phyloP scores from a whole-genome alignment of 2,797 vertebrate species.

The Phrynocephalus forsythii region DNA sequence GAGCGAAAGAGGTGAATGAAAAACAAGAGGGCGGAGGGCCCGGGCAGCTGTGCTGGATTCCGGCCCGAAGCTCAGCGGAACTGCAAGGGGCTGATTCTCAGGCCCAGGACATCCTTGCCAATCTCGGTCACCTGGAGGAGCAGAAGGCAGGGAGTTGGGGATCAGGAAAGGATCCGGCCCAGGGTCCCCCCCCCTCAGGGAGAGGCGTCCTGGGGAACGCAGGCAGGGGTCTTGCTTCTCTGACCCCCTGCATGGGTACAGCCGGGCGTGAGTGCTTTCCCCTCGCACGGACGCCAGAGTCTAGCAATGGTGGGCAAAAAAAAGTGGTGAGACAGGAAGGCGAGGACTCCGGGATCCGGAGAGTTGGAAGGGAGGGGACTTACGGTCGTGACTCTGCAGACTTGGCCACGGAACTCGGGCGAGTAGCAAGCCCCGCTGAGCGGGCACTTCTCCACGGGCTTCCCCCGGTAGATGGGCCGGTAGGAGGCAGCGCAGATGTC shows the following conservation, averaged over 20 bases:
- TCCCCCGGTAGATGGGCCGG: slow-evolving; percentile 93
- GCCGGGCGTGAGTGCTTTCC: no score
- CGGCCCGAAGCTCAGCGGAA: slow-evolving; percentile 83
- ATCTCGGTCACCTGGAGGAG: slow-evolving; percentile 90
- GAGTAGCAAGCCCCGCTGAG: slow-evolving; percentile 96
- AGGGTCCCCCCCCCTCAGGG: no score
- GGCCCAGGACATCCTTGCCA: slow-evolving; percentile 94
- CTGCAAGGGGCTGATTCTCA: slow-evolving; percentile 95
- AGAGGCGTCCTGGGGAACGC: no score
- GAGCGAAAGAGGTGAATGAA: neutral
- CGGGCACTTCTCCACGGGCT: slow-evolving; percentile 93
- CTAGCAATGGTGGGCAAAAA: no score
- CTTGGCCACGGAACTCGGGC: slow-evolving; percentile 92
- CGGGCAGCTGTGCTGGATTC: no score
- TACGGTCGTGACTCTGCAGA: slow-evolving; percentile 93
- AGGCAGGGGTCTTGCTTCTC: no score
- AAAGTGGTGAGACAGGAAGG: no score
- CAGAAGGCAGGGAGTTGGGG: slow-evolving; percentile 40
- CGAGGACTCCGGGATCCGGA: neutral
- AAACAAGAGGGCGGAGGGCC: neutral
- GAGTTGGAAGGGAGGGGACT: slow-evolving; percentile 25
- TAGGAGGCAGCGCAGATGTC: slow-evolving; percentile 95
- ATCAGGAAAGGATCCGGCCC: no score
- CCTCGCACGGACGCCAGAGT: no score
- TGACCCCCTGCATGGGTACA: no score